Evolutionary conservation across 2,888 invertebrate species (phyloP).

Genomic region (Acanthosepion esculentum): DNA sequence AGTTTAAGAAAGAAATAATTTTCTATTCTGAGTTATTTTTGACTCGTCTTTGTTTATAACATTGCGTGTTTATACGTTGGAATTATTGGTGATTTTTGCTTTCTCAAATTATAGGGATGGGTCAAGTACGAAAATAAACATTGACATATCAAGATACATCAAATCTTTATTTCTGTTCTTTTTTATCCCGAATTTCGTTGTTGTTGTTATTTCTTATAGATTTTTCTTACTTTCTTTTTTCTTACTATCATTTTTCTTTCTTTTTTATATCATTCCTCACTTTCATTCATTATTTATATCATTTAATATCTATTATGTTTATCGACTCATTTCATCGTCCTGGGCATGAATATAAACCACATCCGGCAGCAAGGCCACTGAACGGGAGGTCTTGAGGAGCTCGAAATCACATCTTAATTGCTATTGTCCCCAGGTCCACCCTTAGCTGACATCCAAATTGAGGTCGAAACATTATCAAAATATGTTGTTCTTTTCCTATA

Average conservation of each 20-base stretch:
- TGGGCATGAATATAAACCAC: too few relatives aligned
- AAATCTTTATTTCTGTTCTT: background rate
- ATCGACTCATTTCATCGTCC: too few relatives aligned
- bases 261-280: too few relatives aligned
- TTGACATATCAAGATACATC: background rate
- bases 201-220: background rate
- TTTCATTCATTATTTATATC: too few relatives aligned
- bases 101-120: slow-evolving; percentile 12
- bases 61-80: background rate
- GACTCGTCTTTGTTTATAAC: background rate
- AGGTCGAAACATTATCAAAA: too few relatives aligned
- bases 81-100: background rate
- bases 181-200: background rate
- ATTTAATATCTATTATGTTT: too few relatives aligned
- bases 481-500: too few relatives aligned
- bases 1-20: background rate
- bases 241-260: background rate
- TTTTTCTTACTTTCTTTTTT: background rate
- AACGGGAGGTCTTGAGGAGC: too few relatives aligned
- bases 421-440: too few relatives aligned
- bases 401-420: too few relatives aligned
- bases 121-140: background rate
- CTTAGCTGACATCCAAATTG: too few relatives aligned
- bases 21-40: slow-evolving; percentile 17
- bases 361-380: too few relatives aligned